Evolutionary conservation across 1,140 invertebrate species (phyloP).

Genomic region (Pogonomyrmex californicus): DNA sequence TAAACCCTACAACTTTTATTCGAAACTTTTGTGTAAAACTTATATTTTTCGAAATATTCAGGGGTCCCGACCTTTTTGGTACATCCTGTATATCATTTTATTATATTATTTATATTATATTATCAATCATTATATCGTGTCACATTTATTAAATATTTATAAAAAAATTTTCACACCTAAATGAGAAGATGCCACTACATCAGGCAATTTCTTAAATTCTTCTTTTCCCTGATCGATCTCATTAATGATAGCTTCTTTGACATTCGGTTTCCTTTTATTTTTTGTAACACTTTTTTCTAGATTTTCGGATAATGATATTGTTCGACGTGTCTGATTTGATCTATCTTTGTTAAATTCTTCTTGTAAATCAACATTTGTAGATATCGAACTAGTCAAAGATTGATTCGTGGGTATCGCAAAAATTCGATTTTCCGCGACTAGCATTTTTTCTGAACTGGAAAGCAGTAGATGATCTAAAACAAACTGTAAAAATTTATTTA

Average conservation of each 20-base stretch:
- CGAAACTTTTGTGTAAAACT: too few relatives aligned
- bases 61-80: too few relatives aligned
- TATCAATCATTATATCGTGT: too few relatives aligned
- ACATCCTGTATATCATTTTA: not conserved
- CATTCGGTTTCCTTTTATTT: conserved; percentile 73
- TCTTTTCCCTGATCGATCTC: conserved; percentile 78
- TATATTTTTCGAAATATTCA: too few relatives aligned
- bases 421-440: conserved; percentile 81
- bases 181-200: conserved; percentile 67
- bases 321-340: conserved; percentile 11
- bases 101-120: too few relatives aligned
- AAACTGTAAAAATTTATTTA: conserved; percentile 83
- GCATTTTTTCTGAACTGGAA: conserved; percentile 86
- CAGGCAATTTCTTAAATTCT: conserved; percentile 65
- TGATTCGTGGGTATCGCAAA: conserved; percentile 74
- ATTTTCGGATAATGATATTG: conserved; percentile 30
- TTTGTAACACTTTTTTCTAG: conserved; percentile 60
- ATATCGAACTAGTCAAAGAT: conserved; percentile 67
- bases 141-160: not conserved
- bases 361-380: conserved; percentile 13
- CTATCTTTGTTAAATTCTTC: not conserved
- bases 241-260: conserved; percentile 82
- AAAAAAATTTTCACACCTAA: conserved; percentile 63
- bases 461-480: conserved; percentile 87
- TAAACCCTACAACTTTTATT: too few relatives aligned